Conservation (phyloP, 1,140 invertebrate species). For the Harlomillsia oculata region DNA sequence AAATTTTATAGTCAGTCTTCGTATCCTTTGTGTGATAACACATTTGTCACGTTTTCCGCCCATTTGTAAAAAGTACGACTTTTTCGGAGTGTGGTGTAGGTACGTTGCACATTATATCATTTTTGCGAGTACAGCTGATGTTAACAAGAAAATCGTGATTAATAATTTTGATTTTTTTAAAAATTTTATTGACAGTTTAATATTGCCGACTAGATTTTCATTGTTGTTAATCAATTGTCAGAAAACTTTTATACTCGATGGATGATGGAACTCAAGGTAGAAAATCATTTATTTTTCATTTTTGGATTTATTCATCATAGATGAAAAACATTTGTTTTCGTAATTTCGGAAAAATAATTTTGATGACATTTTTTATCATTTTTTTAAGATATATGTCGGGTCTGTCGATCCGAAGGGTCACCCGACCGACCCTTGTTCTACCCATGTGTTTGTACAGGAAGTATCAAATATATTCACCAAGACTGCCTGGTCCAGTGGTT, state of each 20-base stretch:
- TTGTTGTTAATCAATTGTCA: neutral
- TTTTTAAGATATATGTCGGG: slow-evolving; percentile 81
- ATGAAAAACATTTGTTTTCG: neutral
- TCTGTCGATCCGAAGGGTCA: slow-evolving; percentile 87
- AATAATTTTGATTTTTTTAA: too few species aligned
- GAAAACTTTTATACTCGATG: slow-evolving; percentile 11
- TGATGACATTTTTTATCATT: slow-evolving; percentile 8
- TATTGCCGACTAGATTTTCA: neutral
- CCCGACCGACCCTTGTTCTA: slow-evolving; percentile 82
- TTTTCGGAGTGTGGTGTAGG: too few species aligned
- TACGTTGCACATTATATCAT: too few species aligned
- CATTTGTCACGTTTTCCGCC: too few species aligned
- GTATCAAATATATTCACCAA: slow-evolving; percentile 96
- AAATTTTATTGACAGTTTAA: too few species aligned
- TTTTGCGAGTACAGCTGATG: too few species aligned
- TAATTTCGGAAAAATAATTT: neutral
- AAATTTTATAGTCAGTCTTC: too few species aligned
- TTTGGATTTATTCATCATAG: neutral
- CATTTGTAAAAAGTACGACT: too few species aligned
- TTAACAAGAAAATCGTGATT: too few species aligned
- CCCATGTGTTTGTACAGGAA: slow-evolving; percentile 97
- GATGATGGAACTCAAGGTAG: slow-evolving; percentile 28
- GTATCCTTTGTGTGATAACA: too few species aligned
- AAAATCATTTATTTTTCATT: neutral
- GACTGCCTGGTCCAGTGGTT: slow-evolving; percentile 58